Conservation (phyloP, 1,140 invertebrate genomes). For the Lasaia peninsularis region DNA sequence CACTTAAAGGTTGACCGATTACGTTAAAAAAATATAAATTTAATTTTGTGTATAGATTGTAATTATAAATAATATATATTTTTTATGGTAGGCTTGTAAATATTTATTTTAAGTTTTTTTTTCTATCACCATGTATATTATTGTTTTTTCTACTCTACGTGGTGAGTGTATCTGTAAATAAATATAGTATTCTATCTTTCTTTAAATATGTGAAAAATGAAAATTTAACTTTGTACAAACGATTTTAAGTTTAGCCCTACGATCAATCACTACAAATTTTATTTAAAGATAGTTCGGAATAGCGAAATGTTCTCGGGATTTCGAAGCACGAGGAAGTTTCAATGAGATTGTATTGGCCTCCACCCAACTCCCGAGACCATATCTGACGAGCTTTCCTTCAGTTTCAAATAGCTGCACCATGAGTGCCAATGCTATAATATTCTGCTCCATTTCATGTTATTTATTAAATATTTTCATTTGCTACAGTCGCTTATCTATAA, state of each 20-base stretch:
- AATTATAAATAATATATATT: too few relatives aligned
- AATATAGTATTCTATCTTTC: too few relatives aligned
- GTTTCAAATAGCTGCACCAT: constrained; percentile 22
- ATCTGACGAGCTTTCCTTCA: constrained; percentile 37
- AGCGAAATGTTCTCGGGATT: constrained; percentile 27
- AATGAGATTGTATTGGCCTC: constrained; percentile 41
- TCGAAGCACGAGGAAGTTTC: constrained; percentile 34
- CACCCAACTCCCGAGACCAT: constrained; percentile 35
- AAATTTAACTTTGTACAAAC: constrained; percentile 4
- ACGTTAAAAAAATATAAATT: too few relatives aligned
- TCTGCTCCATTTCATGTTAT: not conserved
- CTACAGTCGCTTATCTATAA: too few relatives aligned
- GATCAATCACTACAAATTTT: constrained; percentile 36
- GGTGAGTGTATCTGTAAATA: too few relatives aligned
- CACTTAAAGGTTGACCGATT: too few relatives aligned
- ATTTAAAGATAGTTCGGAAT: constrained; percentile 29
- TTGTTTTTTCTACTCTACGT: too few relatives aligned
- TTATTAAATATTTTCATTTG: not conserved
- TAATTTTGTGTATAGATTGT: too few relatives aligned
- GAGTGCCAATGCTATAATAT: constrained; percentile 20
- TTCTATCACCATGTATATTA: too few relatives aligned
- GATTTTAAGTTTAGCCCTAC: constrained; percentile 22
- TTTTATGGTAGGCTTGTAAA: too few relatives aligned
- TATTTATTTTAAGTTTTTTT: too few relatives aligned
- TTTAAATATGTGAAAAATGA: constrained; percentile 3